A percentile compares a stretch with the other conserved stretches of the same genome.
These are phyloP conservation scores for Cryptus armator DNA, from an alignment of 2,888 invertebrate genomes.

Conservation along the genomic window DNA sequence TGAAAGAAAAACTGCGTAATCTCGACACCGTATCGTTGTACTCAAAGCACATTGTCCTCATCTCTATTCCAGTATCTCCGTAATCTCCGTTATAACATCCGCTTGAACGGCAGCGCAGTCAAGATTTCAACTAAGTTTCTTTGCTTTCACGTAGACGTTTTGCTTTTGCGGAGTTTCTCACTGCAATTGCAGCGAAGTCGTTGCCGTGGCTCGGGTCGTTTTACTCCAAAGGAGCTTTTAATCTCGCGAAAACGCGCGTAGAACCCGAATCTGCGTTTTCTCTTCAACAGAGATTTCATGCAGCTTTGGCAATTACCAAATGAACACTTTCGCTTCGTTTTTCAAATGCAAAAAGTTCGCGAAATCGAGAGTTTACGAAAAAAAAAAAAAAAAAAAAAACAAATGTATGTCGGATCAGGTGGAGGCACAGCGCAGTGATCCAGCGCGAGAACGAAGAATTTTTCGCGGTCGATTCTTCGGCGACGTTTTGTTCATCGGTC, in stretches of 20 bases:
- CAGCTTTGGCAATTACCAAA: no score
- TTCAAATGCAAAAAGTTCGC: no score
- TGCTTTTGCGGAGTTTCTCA: neutral
- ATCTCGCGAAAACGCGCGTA: conserved; percentile 17
- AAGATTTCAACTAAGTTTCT: neutral
- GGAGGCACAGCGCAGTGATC: neutral
- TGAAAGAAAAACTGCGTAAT: conserved; percentile 4
- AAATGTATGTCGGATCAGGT: neutral
- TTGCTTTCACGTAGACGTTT: neutral
- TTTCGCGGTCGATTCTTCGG: conserved; percentile 38
- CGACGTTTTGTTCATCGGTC: conserved; percentile 47
- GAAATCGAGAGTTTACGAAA: no score
- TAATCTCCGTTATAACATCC: neutral
- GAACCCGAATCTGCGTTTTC: neutral
- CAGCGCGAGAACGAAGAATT: neutral
- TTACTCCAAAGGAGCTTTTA: conserved; percentile 17
- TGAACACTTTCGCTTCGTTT: no score
- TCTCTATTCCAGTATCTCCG: conserved; percentile 1
- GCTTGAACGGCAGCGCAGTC: neutral
- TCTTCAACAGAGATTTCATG: neutral
- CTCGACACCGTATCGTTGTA: conserved; percentile 7
- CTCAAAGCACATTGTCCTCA: neutral
- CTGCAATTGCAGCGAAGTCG: conserved; percentile 3
- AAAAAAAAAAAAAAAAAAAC: neutral
- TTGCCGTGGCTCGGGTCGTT: neutral